phyloP scores from a whole-genome alignment of 2,113 vertebrate genomes.

The Picathartes gymnocephalus region DNA sequence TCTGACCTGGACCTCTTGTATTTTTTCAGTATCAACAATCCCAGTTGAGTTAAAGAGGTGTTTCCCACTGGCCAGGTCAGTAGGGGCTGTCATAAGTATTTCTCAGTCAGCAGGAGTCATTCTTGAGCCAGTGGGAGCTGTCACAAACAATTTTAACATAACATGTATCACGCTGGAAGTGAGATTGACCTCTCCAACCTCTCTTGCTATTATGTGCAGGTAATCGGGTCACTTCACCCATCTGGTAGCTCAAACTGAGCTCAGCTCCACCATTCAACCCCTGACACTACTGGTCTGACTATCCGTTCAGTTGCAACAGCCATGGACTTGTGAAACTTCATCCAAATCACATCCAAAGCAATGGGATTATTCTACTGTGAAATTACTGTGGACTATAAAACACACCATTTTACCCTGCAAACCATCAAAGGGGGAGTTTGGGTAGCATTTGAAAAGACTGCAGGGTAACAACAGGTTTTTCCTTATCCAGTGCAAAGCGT shows the following conservation, averaged over 20 bases:
- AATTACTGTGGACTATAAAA: not conserved
- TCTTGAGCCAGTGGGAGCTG: slow-evolving; percentile 52
- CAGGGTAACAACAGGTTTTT: not conserved
- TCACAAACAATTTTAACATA: slow-evolving; percentile 49
- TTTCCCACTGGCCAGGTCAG: slow-evolving; percentile 34
- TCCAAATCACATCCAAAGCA: not conserved
- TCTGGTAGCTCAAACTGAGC: not conserved
- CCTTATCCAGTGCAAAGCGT: not conserved
- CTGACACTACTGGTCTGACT: not conserved
- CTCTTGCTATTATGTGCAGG: not conserved
- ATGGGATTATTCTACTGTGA: not conserved
- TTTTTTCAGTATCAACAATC: slow-evolving; percentile 5
- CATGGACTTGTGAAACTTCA: not conserved
- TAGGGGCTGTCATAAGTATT: slow-evolving; percentile 42
- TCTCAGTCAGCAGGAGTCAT: slow-evolving; percentile 56
- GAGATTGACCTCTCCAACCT: slow-evolving; percentile 26
- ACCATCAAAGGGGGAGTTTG: not conserved
- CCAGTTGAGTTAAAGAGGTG: slow-evolving; percentile 16
- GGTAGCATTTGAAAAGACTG: not conserved
- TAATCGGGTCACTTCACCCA: not conserved
- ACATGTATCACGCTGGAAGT: slow-evolving; percentile 32
- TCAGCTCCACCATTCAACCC: not conserved
- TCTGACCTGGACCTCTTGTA: slow-evolving; percentile 34
- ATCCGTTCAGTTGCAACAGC: not conserved
- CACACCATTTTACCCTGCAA: not conserved